phyloP scores from a whole-genome alignment of 1,140 invertebrate species.

The Atopsyche davidsoni region DNA sequence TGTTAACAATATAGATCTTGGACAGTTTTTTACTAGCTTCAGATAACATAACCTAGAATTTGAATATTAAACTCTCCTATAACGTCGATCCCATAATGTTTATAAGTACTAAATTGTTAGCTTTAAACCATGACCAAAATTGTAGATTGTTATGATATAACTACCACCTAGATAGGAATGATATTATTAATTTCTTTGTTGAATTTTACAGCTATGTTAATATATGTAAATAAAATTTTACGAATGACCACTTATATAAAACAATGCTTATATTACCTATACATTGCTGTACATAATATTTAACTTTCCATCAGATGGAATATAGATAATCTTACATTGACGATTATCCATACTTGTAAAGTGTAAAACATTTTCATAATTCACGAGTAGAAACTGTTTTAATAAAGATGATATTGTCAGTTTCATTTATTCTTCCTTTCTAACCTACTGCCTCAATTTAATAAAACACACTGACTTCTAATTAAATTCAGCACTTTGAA shows the following conservation, averaged over 20 bases:
- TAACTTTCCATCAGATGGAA: slow-evolving; percentile 8
- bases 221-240: slow-evolving; percentile 24
- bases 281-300: slow-evolving; percentile 25
- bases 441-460: neutral
- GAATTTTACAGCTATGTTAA: slow-evolving; percentile 24
- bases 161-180: slow-evolving; percentile 21
- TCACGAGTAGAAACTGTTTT: slow-evolving; percentile 31
- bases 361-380: slow-evolving; percentile 29
- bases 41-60: neutral
- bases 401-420: slow-evolving; percentile 8
- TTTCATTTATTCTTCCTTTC: neutral
- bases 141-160: slow-evolving; percentile 18
- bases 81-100: slow-evolving; percentile 6
- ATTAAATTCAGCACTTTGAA: too few species aligned
- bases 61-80: neutral
- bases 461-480: too few species aligned
- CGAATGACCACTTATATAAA: slow-evolving; percentile 27
- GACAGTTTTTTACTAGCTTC: neutral
- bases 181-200: slow-evolving; percentile 26
- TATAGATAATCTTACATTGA: slow-evolving; percentile 28
- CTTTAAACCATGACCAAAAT: slow-evolving; percentile 29
- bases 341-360: slow-evolving; percentile 28
- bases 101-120: slow-evolving; percentile 20
- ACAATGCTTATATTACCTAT: slow-evolving; percentile 23
- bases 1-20: neutral